phyloP scores from a whole-genome alignment of 2,888 invertebrate species.

The Blastobasis lacticolella region DNA sequence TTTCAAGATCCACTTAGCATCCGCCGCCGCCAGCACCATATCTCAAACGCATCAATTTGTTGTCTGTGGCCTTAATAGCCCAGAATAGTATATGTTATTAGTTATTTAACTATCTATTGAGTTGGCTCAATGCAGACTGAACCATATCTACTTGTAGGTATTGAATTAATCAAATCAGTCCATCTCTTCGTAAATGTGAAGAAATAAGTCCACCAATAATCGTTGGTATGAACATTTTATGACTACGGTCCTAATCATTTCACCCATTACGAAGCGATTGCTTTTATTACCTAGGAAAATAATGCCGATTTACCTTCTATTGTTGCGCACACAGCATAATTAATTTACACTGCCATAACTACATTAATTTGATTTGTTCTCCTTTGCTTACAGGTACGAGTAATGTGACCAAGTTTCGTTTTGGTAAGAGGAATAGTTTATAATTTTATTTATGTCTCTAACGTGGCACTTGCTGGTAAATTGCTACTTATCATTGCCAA shows the following conservation, averaged over 20 bases:
- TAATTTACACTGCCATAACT: neutral
- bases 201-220: constrained; percentile 4
- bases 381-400: constrained; percentile 32
- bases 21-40: too few species aligned
- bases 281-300: constrained; percentile 9
- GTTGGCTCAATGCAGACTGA: too few species aligned
- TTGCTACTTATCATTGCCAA: too few species aligned
- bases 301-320: neutral
- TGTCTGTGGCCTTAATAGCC: too few species aligned
- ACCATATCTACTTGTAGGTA: too few species aligned
- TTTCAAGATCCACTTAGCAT: too few species aligned
- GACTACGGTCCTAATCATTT: constrained; percentile 23
- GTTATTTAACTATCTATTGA: too few species aligned
- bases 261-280: constrained; percentile 14
- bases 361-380: constrained; percentile 17
- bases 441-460: neutral
- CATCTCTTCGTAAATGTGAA: neutral
- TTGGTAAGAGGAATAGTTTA: constrained; percentile 26
- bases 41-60: too few species aligned
- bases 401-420: constrained; percentile 31
- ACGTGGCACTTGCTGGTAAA: neutral
- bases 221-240: constrained; percentile 15
- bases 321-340: neutral
- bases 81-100: too few species aligned
- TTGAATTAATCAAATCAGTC: neutral